phyloP scores from a whole-genome alignment of 2,797 vertebrate species.

The Crypturellus tataupa region DNA sequence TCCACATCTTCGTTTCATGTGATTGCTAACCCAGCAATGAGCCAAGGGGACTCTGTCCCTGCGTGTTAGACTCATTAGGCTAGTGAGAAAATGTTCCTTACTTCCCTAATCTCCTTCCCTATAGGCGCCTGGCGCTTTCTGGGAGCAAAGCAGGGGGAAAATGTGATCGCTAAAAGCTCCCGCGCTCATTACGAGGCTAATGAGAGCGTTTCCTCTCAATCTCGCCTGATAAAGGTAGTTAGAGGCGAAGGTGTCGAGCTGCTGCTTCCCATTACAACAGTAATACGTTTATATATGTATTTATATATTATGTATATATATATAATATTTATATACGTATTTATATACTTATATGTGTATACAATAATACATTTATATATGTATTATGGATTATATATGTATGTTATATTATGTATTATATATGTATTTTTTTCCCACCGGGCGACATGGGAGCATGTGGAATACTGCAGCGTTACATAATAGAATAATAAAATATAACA shows the following conservation, averaged over 20 bases:
- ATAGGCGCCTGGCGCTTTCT: conserved; percentile 25
- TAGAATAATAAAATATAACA: background rate
- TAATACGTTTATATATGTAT: background rate
- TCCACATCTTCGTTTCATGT: background rate
- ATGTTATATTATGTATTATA: too few relatives aligned
- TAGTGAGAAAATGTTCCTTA: conserved; percentile 40
- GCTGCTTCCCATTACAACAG: background rate
- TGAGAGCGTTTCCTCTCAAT: conserved; percentile 45
- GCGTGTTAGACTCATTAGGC: conserved; percentile 6
- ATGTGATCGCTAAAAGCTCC: conserved; percentile 47
- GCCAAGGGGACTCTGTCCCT: background rate
- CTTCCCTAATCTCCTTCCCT: conserved; percentile 41
- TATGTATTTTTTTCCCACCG: conserved; percentile 2
- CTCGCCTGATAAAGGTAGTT: conserved; percentile 30
- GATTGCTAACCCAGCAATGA: conserved; percentile 64
- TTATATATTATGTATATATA: too few relatives aligned
- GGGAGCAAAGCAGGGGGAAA: conserved; percentile 36
- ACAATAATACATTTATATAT: too few relatives aligned
- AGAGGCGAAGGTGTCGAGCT: background rate
- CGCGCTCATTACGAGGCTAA: conserved; percentile 45
- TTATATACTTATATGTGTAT: too few relatives aligned
- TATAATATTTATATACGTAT: background rate
- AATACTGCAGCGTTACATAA: background rate
- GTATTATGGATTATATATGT: background rate
- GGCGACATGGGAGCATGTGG: background rate